Percentiles rank a stretch among this genome's conserved stretches.
Evolutionary conservation across 1,140 invertebrate species (phyloP).

Genomic region (Periplaneta americana): DNA sequence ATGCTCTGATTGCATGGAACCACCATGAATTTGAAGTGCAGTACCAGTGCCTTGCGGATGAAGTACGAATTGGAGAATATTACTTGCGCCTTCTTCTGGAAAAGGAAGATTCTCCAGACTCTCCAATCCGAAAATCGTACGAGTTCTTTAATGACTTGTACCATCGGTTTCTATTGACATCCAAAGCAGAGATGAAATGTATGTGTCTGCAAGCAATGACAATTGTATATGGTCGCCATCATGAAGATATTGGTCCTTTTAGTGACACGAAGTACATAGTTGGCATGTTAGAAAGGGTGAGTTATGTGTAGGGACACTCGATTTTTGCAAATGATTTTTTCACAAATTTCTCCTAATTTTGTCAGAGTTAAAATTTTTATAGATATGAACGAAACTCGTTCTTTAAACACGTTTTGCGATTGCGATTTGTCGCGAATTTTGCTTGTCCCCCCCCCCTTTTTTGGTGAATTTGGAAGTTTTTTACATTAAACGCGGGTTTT

Average conservation of each 20-base stretch:
- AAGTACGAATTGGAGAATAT: conserved; percentile 98
- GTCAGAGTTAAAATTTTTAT: too few relatives aligned
- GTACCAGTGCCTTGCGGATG: conserved; percentile 90
- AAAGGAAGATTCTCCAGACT: conserved; percentile 68
- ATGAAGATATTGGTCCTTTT: conserved; percentile 95
- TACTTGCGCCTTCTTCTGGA: conserved; percentile 92
- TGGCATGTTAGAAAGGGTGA: conserved; percentile 87
- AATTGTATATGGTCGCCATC: conserved; percentile 93
- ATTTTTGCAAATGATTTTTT: too few relatives aligned
- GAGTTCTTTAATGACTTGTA: conserved; percentile 99
- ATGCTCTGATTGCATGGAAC: conserved; percentile 89
- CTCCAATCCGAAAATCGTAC: conserved; percentile 80
- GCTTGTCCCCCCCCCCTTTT: too few relatives aligned
- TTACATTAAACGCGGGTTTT: too few relatives aligned
- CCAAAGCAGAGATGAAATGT: conserved; percentile 87
- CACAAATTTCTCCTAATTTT: too few relatives aligned
- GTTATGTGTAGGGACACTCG: conserved; percentile 19
- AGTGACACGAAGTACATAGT: conserved; percentile 96
- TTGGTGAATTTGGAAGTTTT: too few relatives aligned
- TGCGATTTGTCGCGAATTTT: too few relatives aligned
- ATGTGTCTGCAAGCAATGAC: conserved; percentile 97
- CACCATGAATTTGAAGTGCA: conserved; percentile 94
- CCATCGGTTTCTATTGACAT: conserved; percentile 90
- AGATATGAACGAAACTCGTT: too few relatives aligned
- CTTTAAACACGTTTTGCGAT: too few relatives aligned